Conservation (phyloP, 2,113 vertebrate genomes). For the Carassius gibelio region DNA sequence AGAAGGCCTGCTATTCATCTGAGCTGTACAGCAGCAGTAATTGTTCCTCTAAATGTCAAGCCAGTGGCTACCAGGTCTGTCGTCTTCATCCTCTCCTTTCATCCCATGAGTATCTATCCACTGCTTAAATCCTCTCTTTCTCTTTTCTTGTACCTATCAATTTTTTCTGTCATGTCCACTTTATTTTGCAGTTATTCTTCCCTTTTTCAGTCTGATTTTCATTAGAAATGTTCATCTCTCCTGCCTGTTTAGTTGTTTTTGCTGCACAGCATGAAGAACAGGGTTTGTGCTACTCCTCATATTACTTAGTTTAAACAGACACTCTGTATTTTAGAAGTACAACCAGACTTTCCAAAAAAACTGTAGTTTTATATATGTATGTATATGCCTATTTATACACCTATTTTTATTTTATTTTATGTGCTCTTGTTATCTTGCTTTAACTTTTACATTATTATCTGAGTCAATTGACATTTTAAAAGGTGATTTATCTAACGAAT, state of each 20-base stretch:
- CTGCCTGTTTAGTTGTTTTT: slow-evolving; percentile 71
- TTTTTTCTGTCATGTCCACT: neutral
- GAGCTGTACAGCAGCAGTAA: slow-evolving; percentile 68
- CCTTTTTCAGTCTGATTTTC: neutral
- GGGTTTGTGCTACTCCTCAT: slow-evolving; percentile 73
- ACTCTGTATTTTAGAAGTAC: no score
- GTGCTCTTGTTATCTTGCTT: neutral
- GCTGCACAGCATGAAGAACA: slow-evolving; percentile 74
- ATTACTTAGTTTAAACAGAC: neutral
- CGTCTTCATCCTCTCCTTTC: slow-evolving; percentile 3
- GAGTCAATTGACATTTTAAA: neutral
- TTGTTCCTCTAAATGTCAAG: slow-evolving; percentile 64
- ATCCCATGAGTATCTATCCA: neutral
- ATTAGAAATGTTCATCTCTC: neutral
- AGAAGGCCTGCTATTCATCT: slow-evolving; percentile 68
- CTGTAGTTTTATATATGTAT: no score
- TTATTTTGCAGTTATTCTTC: neutral
- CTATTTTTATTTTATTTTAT: no score
- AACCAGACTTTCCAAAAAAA: no score
- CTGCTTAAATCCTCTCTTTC: neutral
- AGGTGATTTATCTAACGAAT: neutral
- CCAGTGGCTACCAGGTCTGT: slow-evolving; percentile 73
- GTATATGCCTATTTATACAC: no score
- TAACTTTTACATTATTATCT: neutral
- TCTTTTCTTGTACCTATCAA: neutral